Evolutionary conservation across 2,113 vertebrate genomes (phyloP).

Genomic region (Alexandromys fortis): DNA sequence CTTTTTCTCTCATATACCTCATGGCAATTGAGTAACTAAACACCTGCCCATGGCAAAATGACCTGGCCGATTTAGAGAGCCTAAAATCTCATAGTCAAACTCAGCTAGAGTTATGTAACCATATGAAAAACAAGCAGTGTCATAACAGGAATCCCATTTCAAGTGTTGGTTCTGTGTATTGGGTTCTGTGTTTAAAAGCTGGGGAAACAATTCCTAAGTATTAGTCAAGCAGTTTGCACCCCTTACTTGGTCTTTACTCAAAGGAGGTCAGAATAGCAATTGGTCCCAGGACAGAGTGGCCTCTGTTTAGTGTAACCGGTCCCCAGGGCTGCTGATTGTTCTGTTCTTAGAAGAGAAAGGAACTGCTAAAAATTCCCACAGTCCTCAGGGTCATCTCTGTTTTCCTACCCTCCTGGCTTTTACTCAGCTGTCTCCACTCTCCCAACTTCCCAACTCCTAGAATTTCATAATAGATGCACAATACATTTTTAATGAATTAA

Average conservation of each 20-base stretch:
- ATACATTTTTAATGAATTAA: conserved; percentile 80
- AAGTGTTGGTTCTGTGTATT: conserved; percentile 32
- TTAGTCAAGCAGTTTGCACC: conserved; percentile 30
- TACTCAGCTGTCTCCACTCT: conserved; percentile 46
- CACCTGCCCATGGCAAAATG: conserved; percentile 17
- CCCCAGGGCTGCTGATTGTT: not conserved
- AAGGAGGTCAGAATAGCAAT: conserved; percentile 37
- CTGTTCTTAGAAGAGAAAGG: not conserved
- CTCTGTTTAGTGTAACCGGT: not conserved
- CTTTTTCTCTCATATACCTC: conserved; percentile 52
- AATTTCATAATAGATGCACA: conserved; percentile 72
- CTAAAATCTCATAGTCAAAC: conserved; percentile 43
- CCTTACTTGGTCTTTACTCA: not conserved
- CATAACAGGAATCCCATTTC: conserved; percentile 40
- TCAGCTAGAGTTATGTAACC: conserved; percentile 34
- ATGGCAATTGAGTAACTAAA: conserved; percentile 45
- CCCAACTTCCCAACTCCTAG: conserved; percentile 58
- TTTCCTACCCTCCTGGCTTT: conserved; percentile 54
- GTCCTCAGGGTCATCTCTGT: conserved; percentile 57
- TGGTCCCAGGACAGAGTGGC: not conserved
- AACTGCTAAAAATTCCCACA: not conserved
- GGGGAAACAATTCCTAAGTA: not conserved
- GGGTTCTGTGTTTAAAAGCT: conserved; percentile 27
- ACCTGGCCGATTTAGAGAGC: conserved; percentile 32
- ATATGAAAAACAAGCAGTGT: conserved; percentile 45